Conservation (phyloP, 2,888 invertebrate species). For the Tipula confusa region DNA sequence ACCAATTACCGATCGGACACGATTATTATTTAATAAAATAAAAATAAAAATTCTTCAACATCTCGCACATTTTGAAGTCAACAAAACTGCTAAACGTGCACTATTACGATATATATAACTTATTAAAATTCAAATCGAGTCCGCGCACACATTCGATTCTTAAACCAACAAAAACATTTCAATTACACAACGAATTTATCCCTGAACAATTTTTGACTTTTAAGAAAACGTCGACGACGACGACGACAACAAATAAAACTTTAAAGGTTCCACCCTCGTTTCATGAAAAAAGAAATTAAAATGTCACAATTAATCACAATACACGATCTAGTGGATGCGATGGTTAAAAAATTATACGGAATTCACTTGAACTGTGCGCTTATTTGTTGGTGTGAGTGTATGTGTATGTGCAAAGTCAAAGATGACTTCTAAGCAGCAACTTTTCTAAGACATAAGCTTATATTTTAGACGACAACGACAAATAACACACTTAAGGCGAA, state of each 20-base stretch:
- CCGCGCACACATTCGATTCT: neutral
- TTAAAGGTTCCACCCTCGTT: neutral
- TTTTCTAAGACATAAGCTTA: neutral
- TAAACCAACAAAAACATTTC: neutral
- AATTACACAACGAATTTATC: neutral
- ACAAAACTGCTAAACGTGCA: too few relatives aligned
- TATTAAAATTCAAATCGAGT: too few relatives aligned
- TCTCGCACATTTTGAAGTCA: too few relatives aligned
- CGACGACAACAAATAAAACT: neutral
- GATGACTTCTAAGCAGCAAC: neutral
- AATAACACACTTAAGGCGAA: slow-evolving; percentile 12
- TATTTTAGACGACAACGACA: neutral
- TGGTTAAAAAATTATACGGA: neutral
- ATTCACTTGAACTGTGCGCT: neutral
- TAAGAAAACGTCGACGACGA: too few relatives aligned
- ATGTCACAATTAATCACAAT: neutral
- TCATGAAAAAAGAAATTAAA: neutral
- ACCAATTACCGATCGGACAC: too few relatives aligned
- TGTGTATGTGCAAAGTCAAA: neutral
- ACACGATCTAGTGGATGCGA: neutral
- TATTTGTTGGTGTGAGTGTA: too few relatives aligned
- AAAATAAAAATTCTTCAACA: too few relatives aligned
- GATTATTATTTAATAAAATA: too few relatives aligned
- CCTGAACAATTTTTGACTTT: neutral
- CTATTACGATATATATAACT: too few relatives aligned